phyloP scores from a whole-genome alignment of 1,140 invertebrate genomes.

The Drosophila kikkawai region DNA sequence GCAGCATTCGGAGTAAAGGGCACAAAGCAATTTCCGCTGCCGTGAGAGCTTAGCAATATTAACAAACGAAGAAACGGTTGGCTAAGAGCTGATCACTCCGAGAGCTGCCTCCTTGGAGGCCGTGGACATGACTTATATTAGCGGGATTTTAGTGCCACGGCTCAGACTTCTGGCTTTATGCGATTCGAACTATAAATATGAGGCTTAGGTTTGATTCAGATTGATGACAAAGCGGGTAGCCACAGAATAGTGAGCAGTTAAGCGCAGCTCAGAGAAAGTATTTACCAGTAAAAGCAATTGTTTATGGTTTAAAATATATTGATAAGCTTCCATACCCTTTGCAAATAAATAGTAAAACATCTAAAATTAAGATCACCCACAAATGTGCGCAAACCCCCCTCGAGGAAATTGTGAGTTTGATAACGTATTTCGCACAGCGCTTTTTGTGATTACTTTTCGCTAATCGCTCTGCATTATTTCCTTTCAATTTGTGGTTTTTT shows the following conservation, averaged over 20 bases:
- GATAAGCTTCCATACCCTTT: background rate
- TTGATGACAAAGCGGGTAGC: slow-evolving; percentile 14
- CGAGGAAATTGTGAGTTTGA: slow-evolving; percentile 59
- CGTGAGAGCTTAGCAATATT: slow-evolving; percentile 81
- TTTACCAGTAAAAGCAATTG: background rate
- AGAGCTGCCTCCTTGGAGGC: background rate
- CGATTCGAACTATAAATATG: slow-evolving; percentile 37
- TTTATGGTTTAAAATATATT: background rate
- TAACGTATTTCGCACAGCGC: slow-evolving; percentile 52
- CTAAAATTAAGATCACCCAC: slow-evolving; percentile 18
- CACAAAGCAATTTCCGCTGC: slow-evolving; percentile 81
- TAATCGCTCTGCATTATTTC: slow-evolving; percentile 80
- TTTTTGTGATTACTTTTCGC: slow-evolving; percentile 81
- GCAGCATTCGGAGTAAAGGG: slow-evolving; percentile 79
- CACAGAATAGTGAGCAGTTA: background rate
- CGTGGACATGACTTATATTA: slow-evolving; percentile 52
- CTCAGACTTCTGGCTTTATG: slow-evolving; percentile 43
- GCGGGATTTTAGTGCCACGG: slow-evolving; percentile 59
- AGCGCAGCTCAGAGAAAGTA: background rate
- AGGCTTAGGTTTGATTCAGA: slow-evolving; percentile 58
- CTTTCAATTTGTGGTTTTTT: slow-evolving; percentile 80
- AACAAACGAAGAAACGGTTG: slow-evolving; percentile 44
- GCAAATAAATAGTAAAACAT: background rate
- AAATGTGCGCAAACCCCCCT: background rate
- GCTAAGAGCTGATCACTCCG: slow-evolving; percentile 11